Evolutionary conservation across 1,140 invertebrate species (phyloP), one percentile per base, ranked within the genome.

Genomic region (Colletes latitarsis): DNA sequence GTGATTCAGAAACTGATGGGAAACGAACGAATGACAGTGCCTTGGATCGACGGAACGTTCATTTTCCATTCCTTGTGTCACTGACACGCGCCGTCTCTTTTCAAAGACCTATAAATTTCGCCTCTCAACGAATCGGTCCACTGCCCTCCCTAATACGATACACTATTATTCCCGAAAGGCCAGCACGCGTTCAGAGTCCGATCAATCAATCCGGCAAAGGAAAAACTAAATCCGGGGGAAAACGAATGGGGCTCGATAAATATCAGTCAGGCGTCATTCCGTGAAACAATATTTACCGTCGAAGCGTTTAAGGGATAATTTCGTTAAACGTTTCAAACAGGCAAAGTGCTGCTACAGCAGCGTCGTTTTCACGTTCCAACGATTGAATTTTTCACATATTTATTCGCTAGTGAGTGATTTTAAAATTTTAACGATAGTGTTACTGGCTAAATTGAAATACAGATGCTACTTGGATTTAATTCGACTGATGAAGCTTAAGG

Each of bases 171-270:
- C 39, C 5, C 2, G 30, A n/a, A 30, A 62, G 21, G 75, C 9
- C 12, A 55, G 64, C 43, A 43, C 68, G 30, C 57, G 57, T 53
- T 30, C 41, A 30, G 43, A 21, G 43, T 6, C 39, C 49, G 49
- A 72, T 72, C 69, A 39, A 78, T 78, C 69, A 72, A 52, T 19
- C 14, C 5, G 46, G 4, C 39, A 46, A 71, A 78, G 46, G 17
- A 78, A 70, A 69, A 77, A 77, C 67, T 14, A 71, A 19, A 62
- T 62, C 21, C 67, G 21, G 30, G 15, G 14, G 58, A 71, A 30
- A 77, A 78, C 66, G 68, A 71, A 70, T n/a, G 19, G 14, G 21
- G n/a, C n/a, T 30, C 76, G 39, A 60, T 78, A 71, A 78, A 71
- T 77, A 77, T 70, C 67, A 70, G 49, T 15, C 15, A 52, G 53